Conservation (phyloP, 2,113 vertebrate species). For the Campylomormyrus tamandua region DNA sequence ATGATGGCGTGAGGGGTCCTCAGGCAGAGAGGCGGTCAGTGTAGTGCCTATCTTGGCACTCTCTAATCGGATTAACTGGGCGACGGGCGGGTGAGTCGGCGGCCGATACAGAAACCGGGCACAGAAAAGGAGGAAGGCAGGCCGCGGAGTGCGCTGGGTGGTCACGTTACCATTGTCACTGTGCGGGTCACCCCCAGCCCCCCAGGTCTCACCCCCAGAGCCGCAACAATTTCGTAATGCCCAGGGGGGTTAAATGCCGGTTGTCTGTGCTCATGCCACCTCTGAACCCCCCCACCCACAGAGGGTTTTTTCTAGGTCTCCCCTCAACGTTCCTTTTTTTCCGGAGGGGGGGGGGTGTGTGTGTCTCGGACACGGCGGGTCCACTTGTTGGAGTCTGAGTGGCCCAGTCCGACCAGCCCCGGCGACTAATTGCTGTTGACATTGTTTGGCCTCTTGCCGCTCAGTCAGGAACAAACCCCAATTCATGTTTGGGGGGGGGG, state of each 20-base stretch:
- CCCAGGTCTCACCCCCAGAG: not conserved
- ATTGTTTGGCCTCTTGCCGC: conserved; percentile 74
- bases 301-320: not conserved
- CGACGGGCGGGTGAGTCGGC: not conserved
- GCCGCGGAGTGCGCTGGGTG: not conserved
- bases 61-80: not conserved
- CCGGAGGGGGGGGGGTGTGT: conserved; percentile 21
- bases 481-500: conserved; percentile 72
- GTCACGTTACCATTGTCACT: conserved; percentile 19
- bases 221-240: not conserved
- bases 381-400: conserved; percentile 51
- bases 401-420: conserved; percentile 53
- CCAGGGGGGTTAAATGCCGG: not conserved
- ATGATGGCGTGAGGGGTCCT: not conserved
- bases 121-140: not conserved
- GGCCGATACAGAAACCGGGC: not conserved
- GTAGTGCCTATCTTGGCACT: not conserved
- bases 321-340: conserved; percentile 8
- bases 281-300: not conserved
- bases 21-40: not conserved
- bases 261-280: not conserved
- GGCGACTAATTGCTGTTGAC: conserved; percentile 82
- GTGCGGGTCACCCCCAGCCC: not conserved
- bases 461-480: conserved; percentile 85
- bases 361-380: conserved; percentile 39